Conservation (phyloP, 2,797 vertebrate genomes). For the Enteromius fasciolatus region DNA sequence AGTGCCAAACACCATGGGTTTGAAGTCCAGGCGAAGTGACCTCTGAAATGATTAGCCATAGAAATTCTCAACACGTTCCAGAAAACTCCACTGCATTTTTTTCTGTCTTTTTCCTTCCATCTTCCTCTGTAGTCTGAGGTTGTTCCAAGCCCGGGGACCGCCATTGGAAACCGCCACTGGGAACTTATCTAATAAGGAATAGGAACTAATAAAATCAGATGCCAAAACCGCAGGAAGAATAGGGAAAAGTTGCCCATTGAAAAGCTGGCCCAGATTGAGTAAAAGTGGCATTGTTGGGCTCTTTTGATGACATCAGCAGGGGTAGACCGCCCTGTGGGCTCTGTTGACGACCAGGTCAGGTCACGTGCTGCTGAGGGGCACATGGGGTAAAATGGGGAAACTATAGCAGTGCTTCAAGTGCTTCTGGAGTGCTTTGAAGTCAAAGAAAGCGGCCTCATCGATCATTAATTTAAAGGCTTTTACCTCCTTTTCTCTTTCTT, state of each 20-base stretch:
- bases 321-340: conserved; percentile 74
- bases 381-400: conserved; percentile 63
- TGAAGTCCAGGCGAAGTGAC: conserved; percentile 77
- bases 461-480: conserved; percentile 86
- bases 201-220: conserved; percentile 77
- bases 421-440: conserved; percentile 81
- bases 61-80: conserved; percentile 79
- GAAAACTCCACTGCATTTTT: conserved; percentile 46
- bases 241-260: conserved; percentile 73
- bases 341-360: conserved; percentile 77
- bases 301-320: conserved; percentile 78
- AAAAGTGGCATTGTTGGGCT: conserved; percentile 86
- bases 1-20: conserved; percentile 74
- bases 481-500: conserved; percentile 67
- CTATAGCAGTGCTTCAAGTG: conserved; percentile 50
- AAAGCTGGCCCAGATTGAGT: conserved; percentile 70
- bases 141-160: conserved; percentile 62
- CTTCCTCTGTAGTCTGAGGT: conserved; percentile 51
- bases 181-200: conserved; percentile 73
- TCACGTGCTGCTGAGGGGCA: conserved; percentile 71
- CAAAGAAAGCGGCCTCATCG: conserved; percentile 92
- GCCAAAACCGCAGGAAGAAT: conserved; percentile 68
- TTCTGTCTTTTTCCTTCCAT: not conserved
- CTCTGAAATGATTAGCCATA: conserved; percentile 86
- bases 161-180: conserved; percentile 70